Conservation (phyloP, 2,797 vertebrate species). For the Meda fulgida region DNA sequence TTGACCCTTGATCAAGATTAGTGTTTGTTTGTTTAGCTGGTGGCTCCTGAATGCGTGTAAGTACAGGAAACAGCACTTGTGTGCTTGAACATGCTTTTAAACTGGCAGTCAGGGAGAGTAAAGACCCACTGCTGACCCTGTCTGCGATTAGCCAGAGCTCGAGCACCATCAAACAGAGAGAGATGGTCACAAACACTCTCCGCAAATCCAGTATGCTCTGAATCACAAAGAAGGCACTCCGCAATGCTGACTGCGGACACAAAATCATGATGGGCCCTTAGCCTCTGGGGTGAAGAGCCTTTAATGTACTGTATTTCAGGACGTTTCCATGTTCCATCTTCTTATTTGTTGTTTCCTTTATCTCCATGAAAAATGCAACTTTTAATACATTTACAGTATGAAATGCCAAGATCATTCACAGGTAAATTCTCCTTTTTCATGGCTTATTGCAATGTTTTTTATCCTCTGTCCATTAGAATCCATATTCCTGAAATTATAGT, state of each 20-base stretch:
- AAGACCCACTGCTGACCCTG: conserved; percentile 3
- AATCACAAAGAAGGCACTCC: conserved; percentile 39
- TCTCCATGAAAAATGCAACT: neutral
- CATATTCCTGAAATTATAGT: conserved; percentile 2
- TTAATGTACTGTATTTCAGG: neutral
- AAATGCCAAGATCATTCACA: neutral
- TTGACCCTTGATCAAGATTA: conserved; percentile 23
- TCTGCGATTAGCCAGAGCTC: neutral
- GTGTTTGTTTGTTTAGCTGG: conserved; percentile 19
- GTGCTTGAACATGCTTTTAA: conserved; percentile 30
- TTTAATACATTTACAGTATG: neutral
- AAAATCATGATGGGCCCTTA: conserved; percentile 3
- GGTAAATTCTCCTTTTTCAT: neutral
- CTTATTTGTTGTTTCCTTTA: neutral
- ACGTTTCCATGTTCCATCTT: neutral
- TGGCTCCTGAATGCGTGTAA: neutral
- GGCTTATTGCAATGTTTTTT: neutral
- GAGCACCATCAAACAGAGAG: conserved; percentile 8
- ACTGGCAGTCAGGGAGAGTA: conserved; percentile 25
- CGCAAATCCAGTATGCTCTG: conserved; percentile 1
- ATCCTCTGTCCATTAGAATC: neutral
- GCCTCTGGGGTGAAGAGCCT: conserved; percentile 17
- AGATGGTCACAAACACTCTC: neutral
- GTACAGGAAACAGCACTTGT: conserved; percentile 6
- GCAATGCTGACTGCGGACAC: neutral